These are phyloP conservation scores for Drosophila paulistorum DNA, from an alignment of 1,140 invertebrate species.

Conservation along the genomic window DNA sequence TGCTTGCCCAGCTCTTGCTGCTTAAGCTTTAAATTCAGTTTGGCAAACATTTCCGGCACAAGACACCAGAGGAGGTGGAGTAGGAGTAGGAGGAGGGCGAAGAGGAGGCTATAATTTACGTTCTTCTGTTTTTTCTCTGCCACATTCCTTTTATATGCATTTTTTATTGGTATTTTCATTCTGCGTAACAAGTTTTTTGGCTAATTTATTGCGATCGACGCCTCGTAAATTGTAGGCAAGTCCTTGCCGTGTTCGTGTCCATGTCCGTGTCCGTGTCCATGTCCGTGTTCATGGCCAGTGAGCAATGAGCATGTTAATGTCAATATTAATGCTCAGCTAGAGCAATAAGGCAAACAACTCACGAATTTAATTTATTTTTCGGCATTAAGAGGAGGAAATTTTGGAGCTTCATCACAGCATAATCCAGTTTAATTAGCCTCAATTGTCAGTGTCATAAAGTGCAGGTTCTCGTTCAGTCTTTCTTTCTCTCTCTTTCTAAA, in stretches of 20 bases:
- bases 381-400: conserved; percentile 6
- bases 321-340: conserved; percentile 52
- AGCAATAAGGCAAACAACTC: conserved; percentile 46
- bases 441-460: conserved; percentile 70
- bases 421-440: conserved; percentile 62
- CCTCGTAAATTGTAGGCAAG: conserved; percentile 57
- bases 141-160: conserved; percentile 34
- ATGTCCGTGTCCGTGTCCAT: conserved; percentile 30
- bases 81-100: no score
- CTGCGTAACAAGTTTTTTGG: conserved; percentile 64
- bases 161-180: conserved; percentile 72
- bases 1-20: conserved; percentile 1
- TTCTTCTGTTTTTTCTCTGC: conserved; percentile 48
- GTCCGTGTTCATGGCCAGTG: conserved; percentile 35
- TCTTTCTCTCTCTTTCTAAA: background rate
- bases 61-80: no score
- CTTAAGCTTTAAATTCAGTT: conserved; percentile 14
- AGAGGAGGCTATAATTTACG: conserved; percentile 48
- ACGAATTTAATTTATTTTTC: conserved; percentile 68
- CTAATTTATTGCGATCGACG: conserved; percentile 65
- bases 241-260: conserved; percentile 19
- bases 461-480: conserved; percentile 35
- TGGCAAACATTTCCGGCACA: background rate
- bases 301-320: conserved; percentile 66
- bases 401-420: conserved; percentile 39